Evolutionary conservation across 2,888 invertebrate genomes (phyloP).

Genomic region (Oscheius sp.): DNA sequence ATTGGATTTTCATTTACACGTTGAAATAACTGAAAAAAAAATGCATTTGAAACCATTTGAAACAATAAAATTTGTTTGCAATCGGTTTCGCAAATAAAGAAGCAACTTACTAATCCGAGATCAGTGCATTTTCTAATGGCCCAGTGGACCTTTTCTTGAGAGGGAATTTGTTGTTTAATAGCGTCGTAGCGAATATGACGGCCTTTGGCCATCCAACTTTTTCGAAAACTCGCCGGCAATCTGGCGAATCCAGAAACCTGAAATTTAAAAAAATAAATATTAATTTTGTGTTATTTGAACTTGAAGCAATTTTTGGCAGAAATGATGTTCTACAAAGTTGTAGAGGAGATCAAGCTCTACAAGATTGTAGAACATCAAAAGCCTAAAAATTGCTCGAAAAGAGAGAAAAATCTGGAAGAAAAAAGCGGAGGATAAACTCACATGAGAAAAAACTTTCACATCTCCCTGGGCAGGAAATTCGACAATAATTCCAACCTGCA

Average conservation of each 20-base stretch:
- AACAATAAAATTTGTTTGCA: not conserved
- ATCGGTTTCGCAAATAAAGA: not conserved
- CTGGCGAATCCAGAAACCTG: conserved; percentile 33
- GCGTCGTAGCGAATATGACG: conserved; percentile 40
- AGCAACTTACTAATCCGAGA: conserved; percentile 30
- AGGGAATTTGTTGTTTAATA: conserved; percentile 1
- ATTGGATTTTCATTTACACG: conserved; percentile 15
- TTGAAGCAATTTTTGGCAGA: too few relatives aligned
- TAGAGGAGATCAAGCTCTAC: too few relatives aligned
- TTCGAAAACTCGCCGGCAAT: conserved; percentile 12
- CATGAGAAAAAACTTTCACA: conserved; percentile 31
- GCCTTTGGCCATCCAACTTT: conserved; percentile 43
- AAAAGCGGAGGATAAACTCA: conserved; percentile 6
- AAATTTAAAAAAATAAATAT: too few relatives aligned
- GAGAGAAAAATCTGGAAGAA: not conserved
- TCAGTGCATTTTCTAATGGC: conserved; percentile 26
- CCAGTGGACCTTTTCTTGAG: conserved; percentile 32
- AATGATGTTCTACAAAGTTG: too few relatives aligned
- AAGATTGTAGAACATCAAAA: too few relatives aligned
- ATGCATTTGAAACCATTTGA: not conserved
- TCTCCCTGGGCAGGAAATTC: conserved; percentile 12
- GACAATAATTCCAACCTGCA: conserved; percentile 34
- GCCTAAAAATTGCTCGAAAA: not conserved
- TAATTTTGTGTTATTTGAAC: too few relatives aligned
- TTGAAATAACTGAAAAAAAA: conserved; percentile 8